Evolutionary conservation across 2,113 vertebrate species (phyloP).

Genomic region (Craseonycteris thonglongyai): DNA sequence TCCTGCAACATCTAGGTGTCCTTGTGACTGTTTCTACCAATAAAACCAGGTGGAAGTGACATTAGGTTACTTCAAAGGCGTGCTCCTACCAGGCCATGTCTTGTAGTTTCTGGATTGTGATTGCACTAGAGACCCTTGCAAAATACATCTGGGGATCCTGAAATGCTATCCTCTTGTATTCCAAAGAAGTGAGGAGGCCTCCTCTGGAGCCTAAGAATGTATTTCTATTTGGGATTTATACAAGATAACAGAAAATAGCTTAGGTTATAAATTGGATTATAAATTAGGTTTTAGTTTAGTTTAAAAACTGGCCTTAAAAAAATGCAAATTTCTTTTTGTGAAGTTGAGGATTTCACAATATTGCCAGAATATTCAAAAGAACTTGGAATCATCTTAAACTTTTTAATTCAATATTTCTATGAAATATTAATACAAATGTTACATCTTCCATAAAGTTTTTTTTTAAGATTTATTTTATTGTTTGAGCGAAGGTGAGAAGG

Average conservation of each 20-base stretch:
- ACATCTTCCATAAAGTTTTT: not conserved
- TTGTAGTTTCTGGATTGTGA: not conserved
- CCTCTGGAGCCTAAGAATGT: not conserved
- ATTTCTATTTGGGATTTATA: not conserved
- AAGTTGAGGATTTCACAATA: not conserved
- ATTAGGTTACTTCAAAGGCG: not conserved
- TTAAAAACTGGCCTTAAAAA: not conserved
- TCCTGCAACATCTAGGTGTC: not conserved
- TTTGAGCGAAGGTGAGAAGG: too few relatives aligned
- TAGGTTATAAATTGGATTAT: not conserved
- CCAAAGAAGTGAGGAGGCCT: not conserved
- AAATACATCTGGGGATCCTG: not conserved
- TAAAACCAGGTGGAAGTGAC: not conserved
- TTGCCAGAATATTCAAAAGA: not conserved
- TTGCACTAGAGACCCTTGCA: not conserved
- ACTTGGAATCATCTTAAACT: not conserved
- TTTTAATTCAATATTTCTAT: not conserved
- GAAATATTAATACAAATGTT: not conserved
- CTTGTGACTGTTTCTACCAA: not conserved
- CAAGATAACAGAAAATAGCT: not conserved
- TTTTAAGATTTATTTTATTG: too few relatives aligned
- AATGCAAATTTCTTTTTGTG: not conserved
- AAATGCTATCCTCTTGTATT: not conserved
- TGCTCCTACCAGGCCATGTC: fast-evolving
- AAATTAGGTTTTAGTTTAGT: not conserved